Evolutionary conservation across 37 sponge, comb jelly and placozoan species (phyloP).

Genomic region (Agelas oroides): DNA sequence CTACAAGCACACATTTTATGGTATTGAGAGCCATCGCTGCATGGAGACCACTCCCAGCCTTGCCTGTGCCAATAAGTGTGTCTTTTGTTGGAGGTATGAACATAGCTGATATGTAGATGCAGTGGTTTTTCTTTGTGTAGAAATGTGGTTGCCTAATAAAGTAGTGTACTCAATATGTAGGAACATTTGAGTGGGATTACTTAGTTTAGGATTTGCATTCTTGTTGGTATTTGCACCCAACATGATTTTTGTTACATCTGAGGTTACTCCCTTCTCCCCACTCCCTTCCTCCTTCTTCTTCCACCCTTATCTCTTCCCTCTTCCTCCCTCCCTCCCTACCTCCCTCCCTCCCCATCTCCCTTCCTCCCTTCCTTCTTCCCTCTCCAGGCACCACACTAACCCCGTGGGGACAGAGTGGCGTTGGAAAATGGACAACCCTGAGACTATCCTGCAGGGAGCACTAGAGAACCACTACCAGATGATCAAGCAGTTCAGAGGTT

Average conservation of each 20-base stretch:
- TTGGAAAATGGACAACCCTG: conserved; percentile 93
- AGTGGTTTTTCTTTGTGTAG: not conserved
- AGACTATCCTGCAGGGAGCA: conserved; percentile 76
- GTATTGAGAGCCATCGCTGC: conserved; percentile 97
- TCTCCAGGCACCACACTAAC: conserved; percentile 92
- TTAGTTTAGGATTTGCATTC: no score
- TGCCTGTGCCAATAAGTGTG: conserved; percentile 99
- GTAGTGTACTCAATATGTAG: no score
- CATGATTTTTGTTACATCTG: no score
- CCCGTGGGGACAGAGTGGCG: conserved; percentile 97
- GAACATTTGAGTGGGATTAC: no score
- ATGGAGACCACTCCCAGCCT: conserved; percentile 98
- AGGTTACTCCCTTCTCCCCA: not conserved
- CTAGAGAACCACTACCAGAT: conserved; percentile 92
- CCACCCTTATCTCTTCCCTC: not conserved
- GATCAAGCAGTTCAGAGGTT: conserved; percentile 96
- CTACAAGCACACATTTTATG: conserved; percentile 98
- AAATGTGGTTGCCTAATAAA: no score
- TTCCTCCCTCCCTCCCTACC: not conserved
- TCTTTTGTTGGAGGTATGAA: conserved; percentile 91
- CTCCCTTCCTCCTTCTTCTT: not conserved
- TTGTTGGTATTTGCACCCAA: no score
- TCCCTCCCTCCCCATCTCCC: not conserved
- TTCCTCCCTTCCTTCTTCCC: not conserved
- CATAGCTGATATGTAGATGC: no score